These are phyloP conservation scores for Bugulina stolonifera DNA, from an alignment of 2,888 invertebrate species.

Conservation along the genomic window DNA sequence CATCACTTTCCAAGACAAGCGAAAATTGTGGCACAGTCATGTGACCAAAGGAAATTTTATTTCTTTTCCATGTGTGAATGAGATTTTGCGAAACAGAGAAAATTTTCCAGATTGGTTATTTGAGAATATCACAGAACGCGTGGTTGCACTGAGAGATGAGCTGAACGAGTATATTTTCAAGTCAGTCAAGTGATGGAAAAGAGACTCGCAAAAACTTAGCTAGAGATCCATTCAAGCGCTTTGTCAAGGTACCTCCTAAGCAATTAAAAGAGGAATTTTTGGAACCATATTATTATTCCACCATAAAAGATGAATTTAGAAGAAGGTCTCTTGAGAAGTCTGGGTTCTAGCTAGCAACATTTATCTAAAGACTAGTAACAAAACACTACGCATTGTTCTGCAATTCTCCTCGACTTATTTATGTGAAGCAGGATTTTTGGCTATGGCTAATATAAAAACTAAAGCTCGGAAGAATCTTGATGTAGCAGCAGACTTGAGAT, in stretches of 20 bases:
- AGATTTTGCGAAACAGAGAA: background rate
- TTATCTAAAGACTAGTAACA: background rate
- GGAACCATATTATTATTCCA: no score
- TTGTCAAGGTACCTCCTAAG: slow-evolving; percentile 1
- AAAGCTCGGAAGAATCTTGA: background rate
- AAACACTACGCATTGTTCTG: background rate
- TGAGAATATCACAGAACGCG: background rate
- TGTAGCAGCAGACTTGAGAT: no score
- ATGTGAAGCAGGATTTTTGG: no score
- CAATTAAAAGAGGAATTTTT: slow-evolving; percentile 13
- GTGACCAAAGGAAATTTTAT: no score
- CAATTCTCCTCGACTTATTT: no score
- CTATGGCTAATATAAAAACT: slow-evolving; percentile 1
- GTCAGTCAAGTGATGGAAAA: background rate
- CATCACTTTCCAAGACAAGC: background rate
- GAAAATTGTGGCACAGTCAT: no score
- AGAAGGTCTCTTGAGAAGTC: background rate
- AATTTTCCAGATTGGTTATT: no score
- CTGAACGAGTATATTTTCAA: no score
- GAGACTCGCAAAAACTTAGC: no score
- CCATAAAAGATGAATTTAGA: no score
- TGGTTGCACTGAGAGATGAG: no score
- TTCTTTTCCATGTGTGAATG: slow-evolving; percentile 22
- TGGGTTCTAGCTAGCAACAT: background rate
- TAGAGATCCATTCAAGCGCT: slow-evolving; percentile 21